These are phyloP conservation scores for Drosophila orena DNA, from an alignment of 1,140 invertebrate species.

Conservation along the genomic window DNA sequence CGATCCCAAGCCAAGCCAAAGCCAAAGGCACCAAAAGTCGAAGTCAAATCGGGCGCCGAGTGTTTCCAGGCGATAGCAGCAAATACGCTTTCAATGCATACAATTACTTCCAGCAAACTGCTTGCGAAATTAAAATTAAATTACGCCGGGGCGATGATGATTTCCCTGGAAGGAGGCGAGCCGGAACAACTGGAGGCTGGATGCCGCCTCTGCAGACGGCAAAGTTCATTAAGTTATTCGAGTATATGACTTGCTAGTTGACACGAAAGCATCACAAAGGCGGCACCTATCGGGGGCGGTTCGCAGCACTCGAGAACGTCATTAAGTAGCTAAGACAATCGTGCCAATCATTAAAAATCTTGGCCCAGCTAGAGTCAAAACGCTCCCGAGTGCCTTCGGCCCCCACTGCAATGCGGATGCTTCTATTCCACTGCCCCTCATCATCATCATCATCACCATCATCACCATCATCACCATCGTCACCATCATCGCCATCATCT, in stretches of 20 bases:
- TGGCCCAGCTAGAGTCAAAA: slow-evolving; percentile 58
- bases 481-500: slow-evolving; percentile 56
- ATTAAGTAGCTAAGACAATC: slow-evolving; percentile 82
- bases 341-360: slow-evolving; percentile 83
- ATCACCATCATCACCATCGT: too few species aligned
- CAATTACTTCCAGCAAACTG: slow-evolving; percentile 80
- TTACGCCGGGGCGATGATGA: slow-evolving; percentile 31
- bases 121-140: slow-evolving; percentile 82
- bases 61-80: slow-evolving; percentile 74
- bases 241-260: slow-evolving; percentile 58
- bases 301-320: slow-evolving; percentile 62
- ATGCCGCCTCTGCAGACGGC: slow-evolving; percentile 27
- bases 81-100: slow-evolving; percentile 79
- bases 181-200: neutral
- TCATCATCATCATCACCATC: slow-evolving; percentile 42
- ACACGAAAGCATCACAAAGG: slow-evolving; percentile 68
- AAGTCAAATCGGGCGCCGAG: slow-evolving; percentile 45
- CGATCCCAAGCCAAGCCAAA: slow-evolving; percentile 7
- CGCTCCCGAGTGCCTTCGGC: slow-evolving; percentile 47
- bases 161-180: slow-evolving; percentile 1
- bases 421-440: slow-evolving; percentile 5
- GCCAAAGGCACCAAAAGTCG: slow-evolving; percentile 29
- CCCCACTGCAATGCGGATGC: slow-evolving; percentile 66
- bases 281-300: slow-evolving; percentile 23
- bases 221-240: slow-evolving; percentile 77